Base-by-base conservation (phyloP, 92 coral and sea anemone genomes). In the Diadumene lineata region DNA sequence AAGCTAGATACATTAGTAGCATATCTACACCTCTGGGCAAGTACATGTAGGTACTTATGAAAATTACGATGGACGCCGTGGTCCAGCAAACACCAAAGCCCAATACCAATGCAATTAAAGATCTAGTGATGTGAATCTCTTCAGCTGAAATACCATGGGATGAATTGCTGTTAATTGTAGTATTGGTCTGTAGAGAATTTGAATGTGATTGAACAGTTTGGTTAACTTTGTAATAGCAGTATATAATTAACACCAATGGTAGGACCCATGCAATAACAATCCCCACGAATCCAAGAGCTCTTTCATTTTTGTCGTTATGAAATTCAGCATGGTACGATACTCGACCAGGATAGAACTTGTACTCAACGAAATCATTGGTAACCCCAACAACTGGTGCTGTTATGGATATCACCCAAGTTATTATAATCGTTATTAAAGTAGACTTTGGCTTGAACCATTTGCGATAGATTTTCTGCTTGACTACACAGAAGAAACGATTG, bases 401-500 rank as follows among this genome's bases (percentile, higher is more conserved):
- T 38, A 70, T 0, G 22, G 66, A 29, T 11, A 79, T 31, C 1
- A 70, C 10, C 83, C 83, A 79, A 9, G 23, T 34, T 28, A 30
- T 69, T 15, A 56, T 17, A 7, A 70, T 69, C 44, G 43, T 69
- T 27, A 34, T 4, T 11, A 44, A 17, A 50, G 71, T 63, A 11
- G 69, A 62, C 61, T 57, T 79, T 32, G 69, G 60, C 38, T 26
- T 79, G 70, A 79, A 79, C 30, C 31, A 58, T 34, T 69, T 79
- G 0, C 83, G 64, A 64, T 79, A 79, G 28, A 79, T 21, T 4
- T 22, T 18, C 0, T 77, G 83, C 44, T 70, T 69, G 26, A 31
- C 76, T 31, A 79, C 67, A 24, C 83, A 79, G 71, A 69, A 79
- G 48, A 69, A 79, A 13, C 83, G 31, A 34, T 79, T 79, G 1